Percentiles rank a stretch among this genome's conserved stretches.
Evolutionary conservation across 2,888 invertebrate species (phyloP).

Genomic region (Mechanitis mazaeus): DNA sequence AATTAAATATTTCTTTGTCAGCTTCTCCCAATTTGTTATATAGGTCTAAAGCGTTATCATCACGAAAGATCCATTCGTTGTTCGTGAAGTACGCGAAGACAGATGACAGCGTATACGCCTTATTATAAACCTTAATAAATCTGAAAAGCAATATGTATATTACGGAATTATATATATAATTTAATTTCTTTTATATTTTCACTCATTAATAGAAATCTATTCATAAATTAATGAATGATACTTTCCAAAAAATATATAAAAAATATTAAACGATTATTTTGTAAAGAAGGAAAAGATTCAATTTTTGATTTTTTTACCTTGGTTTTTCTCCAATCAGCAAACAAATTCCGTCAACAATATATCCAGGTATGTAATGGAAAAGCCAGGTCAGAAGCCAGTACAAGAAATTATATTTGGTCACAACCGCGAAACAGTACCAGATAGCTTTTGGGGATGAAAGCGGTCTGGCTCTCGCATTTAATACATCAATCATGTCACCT

Average conservation of each 20-base stretch:
- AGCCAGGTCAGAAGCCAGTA: slow-evolving; percentile 4
- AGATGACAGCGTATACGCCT: slow-evolving; percentile 28
- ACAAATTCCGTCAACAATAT: slow-evolving; percentile 7
- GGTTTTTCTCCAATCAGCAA: background rate
- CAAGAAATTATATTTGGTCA: background rate
- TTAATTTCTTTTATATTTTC: too few relatives aligned
- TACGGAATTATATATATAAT: too few relatives aligned
- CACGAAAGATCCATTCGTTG: slow-evolving; percentile 35
- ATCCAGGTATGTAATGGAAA: slow-evolving; percentile 8
- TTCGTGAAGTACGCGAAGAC: slow-evolving; percentile 26
- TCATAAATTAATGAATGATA: too few relatives aligned
- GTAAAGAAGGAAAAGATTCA: too few relatives aligned
- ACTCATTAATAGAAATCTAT: too few relatives aligned
- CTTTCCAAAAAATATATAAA: too few relatives aligned
- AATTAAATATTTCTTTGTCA: slow-evolving; percentile 35
- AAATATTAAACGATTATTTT: too few relatives aligned
- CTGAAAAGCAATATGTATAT: background rate
- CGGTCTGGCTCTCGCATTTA: background rate
- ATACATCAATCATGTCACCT: background rate
- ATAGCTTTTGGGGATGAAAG: background rate
- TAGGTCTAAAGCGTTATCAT: slow-evolving; percentile 31
- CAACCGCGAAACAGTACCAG: background rate
- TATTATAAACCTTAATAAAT: slow-evolving; percentile 1
- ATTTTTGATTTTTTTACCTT: background rate
- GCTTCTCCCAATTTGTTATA: slow-evolving; percentile 26